Evolutionary conservation across 2,888 invertebrate species (phyloP), one percentile per base, ranked within the genome.

Genomic region (Agrochola litura): DNA sequence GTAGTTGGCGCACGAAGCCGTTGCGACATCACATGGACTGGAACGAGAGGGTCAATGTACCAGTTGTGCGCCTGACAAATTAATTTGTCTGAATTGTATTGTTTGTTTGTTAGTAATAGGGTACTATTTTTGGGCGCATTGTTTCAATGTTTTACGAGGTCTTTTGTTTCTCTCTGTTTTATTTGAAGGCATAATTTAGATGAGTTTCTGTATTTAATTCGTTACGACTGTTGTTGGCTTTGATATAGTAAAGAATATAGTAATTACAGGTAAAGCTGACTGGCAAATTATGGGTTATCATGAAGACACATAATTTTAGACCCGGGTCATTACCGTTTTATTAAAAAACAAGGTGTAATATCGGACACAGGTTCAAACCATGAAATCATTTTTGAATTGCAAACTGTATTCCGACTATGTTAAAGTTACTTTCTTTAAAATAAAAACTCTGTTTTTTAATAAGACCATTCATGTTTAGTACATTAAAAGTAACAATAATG

Each of bases 11-110:
- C 66, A n/a, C 19, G 8, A 10, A 43, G 14, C 0, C 12, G 52
- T 86, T 83, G 75, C 73, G 64, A 78, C 75, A 84, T 73, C 56
- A 52, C 67, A 67, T 30, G 56, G 52, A 58, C 41, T 58, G 22
- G 41, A 30, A 73, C 37, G 41, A 49, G 22, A 52, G 63, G 78
- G 83, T 71, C 19, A 12, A 3, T 2, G 78, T 61, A 75, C 70
- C 84, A 64, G 60, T 78, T 86, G 70, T 83, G 75, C 46, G 64
- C 64, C 19, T 63, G 64, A 83, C 58, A n/a, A 65, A 73, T 83
- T 74, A 64, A 78, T 86, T 73, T 56, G 8, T 37, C 56, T 41
- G 16, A 63, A 68, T 30, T 56, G 63, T 72, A 49, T 49, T 49
- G 49, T 49, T 49, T 49, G 49, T 49, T 49, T 49, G 49, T 75